Evolutionary conservation across 2,113 vertebrate species (phyloP).

Genomic region (Platichthys flesus): DNA sequence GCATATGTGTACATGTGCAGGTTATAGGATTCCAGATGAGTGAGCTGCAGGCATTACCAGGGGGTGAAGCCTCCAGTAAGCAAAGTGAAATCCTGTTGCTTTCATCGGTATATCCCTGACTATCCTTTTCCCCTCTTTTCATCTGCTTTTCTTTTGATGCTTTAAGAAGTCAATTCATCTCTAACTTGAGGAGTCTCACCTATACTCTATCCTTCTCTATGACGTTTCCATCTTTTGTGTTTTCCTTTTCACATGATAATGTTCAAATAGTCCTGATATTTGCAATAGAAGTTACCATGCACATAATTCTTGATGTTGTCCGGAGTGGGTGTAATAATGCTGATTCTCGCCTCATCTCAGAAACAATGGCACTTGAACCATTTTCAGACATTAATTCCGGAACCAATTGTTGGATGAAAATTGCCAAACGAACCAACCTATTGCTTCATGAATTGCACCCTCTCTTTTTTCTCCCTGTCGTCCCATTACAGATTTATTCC

Average conservation of each 20-base stretch:
- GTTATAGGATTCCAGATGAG: slow-evolving; percentile 59
- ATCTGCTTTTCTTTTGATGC: slow-evolving; percentile 9
- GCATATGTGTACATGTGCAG: slow-evolving; percentile 45
- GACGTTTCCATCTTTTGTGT: not conserved
- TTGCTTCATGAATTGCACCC: slow-evolving; percentile 9
- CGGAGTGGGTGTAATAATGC: too few relatives aligned
- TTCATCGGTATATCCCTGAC: slow-evolving; percentile 20
- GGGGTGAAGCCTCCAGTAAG: slow-evolving; percentile 49
- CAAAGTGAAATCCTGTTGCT: slow-evolving; percentile 47
- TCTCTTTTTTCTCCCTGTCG: slow-evolving; percentile 6
- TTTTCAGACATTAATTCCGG: not conserved
- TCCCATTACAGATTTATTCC: slow-evolving; percentile 72
- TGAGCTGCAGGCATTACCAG: slow-evolving; percentile 58
- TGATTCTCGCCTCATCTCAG: too few relatives aligned
- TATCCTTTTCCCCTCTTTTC: slow-evolving; percentile 13
- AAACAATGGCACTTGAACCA: not conserved
- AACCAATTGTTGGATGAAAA: slow-evolving; percentile 5
- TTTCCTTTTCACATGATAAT: not conserved
- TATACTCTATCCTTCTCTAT: not conserved
- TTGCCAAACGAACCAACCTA: not conserved
- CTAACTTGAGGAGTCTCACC: not conserved
- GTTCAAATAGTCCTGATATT: too few relatives aligned
- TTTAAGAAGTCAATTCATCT: slow-evolving; percentile 16
- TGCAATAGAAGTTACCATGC: too few relatives aligned
- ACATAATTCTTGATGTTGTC: not conserved